Evolutionary conservation across 1,140 invertebrate genomes (phyloP).

Genomic region (Cydia amplana): DNA sequence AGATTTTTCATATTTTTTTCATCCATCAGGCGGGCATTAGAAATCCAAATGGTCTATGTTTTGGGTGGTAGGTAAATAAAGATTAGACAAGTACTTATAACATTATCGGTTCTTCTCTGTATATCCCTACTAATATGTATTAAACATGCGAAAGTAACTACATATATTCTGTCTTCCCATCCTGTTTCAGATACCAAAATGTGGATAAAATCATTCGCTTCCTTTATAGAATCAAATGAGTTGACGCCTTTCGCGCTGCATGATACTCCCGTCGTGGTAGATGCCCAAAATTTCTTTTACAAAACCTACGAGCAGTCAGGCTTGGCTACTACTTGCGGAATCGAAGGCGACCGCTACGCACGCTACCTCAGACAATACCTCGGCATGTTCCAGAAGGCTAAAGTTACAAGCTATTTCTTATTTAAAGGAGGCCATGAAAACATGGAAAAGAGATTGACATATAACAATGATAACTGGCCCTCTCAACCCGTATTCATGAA

Average conservation of each 20-base stretch:
- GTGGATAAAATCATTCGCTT: background rate
- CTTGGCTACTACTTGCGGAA: constrained; percentile 41
- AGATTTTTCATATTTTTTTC: too few relatives aligned
- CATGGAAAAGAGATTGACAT: background rate
- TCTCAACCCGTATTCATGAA: constrained; percentile 40
- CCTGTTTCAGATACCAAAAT: constrained; percentile 10
- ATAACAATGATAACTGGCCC: constrained; percentile 13
- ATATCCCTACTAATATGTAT: too few relatives aligned
- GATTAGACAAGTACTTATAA: too few relatives aligned
- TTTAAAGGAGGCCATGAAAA: constrained; percentile 53
- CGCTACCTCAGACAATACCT: constrained; percentile 42
- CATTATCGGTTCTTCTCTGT: too few relatives aligned
- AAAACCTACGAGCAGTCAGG: constrained; percentile 37
- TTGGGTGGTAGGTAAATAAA: too few relatives aligned
- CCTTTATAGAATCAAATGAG: background rate
- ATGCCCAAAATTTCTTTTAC: constrained; percentile 55
- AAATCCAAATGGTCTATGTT: too few relatives aligned
- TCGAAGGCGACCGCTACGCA: constrained; percentile 48
- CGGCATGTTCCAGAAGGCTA: constrained; percentile 46
- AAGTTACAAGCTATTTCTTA: constrained; percentile 53
- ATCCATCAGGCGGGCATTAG: too few relatives aligned
- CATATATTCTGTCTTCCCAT: too few relatives aligned
- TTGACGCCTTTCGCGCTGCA: background rate
- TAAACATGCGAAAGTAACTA: too few relatives aligned
- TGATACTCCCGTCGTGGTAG: constrained; percentile 45